Conservation (phyloP, 1,140 invertebrate genomes). For the Philopotamus ludificatus region DNA sequence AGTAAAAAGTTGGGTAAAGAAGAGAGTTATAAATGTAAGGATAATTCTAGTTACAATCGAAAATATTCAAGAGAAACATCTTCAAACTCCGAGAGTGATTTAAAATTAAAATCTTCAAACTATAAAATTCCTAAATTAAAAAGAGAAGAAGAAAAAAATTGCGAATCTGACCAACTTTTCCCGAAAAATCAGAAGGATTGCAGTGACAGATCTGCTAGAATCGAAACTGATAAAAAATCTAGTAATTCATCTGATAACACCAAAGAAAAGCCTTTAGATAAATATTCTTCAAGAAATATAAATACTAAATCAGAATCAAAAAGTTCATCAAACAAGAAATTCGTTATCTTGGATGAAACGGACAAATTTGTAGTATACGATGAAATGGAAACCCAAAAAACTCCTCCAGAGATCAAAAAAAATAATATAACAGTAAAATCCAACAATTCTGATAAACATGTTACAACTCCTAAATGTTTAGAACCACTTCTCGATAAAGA, state of each 20-base stretch:
- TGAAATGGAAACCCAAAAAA: conserved; percentile 4
- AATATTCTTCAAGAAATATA: neutral
- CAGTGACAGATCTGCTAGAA: too few species aligned
- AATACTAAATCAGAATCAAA: neutral
- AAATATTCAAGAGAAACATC: too few species aligned
- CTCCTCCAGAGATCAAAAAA: neutral
- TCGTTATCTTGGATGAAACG: conserved; percentile 11
- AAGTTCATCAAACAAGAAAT: conserved; percentile 6
- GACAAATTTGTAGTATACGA: conserved; percentile 19
- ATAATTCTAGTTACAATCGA: too few species aligned
- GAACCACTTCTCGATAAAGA: neutral
- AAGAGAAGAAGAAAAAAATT: neutral
- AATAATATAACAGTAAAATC: neutral
- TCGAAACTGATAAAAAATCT: neutral
- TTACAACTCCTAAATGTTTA: neutral
- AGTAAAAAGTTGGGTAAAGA: neutral
- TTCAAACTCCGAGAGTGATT: too few species aligned
- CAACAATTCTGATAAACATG: too few species aligned
- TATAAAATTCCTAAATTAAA: conserved; percentile 15
- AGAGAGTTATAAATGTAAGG: neutral
- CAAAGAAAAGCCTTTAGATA: neutral
- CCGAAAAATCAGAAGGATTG: neutral
- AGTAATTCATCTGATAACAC: too few species aligned
- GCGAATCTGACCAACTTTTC: neutral
- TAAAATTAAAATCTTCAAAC: neutral